Percentiles rank a stretch among this genome's conserved stretches.
Conservation (phyloP, 2,113 vertebrate species). For the Zeus faber region DNA sequence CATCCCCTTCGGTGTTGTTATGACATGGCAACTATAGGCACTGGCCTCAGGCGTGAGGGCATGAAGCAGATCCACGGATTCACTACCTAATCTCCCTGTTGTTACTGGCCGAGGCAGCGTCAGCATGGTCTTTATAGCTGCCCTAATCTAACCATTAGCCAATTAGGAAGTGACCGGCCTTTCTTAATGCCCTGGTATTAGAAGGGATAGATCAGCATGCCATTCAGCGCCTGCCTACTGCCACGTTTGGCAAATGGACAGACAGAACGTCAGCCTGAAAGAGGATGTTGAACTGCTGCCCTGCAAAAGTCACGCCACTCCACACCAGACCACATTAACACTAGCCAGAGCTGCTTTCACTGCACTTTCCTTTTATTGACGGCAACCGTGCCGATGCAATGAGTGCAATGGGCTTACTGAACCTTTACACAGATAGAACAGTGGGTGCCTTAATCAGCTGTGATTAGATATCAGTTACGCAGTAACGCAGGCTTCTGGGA, state of each 20-base stretch:
- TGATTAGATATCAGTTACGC: constrained; percentile 49
- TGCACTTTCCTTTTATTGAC: constrained; percentile 46
- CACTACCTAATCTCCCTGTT: constrained; percentile 53
- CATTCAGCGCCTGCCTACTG: constrained; percentile 48
- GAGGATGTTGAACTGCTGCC: constrained; percentile 26
- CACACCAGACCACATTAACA: constrained; percentile 5
- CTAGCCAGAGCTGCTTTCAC: constrained; percentile 52
- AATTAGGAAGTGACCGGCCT: constrained; percentile 72
- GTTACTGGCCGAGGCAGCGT: constrained; percentile 51
- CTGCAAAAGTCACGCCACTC: neutral
- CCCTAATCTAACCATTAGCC: constrained; percentile 73
- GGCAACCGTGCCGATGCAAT: constrained; percentile 10
- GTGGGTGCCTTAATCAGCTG: constrained; percentile 46
- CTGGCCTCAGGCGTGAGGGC: constrained; percentile 9
- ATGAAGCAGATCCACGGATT: constrained; percentile 15
- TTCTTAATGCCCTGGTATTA: constrained; percentile 60
- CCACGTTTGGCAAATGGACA: constrained; percentile 32
- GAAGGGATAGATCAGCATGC: constrained; percentile 65
- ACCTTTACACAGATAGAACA: constrained; percentile 29
- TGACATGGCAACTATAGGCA: constrained; percentile 16
- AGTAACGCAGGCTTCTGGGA: constrained; percentile 35
- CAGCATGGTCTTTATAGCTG: constrained; percentile 66
- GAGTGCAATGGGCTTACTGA: constrained; percentile 30
- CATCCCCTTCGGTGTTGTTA: neutral
- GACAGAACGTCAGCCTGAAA: constrained; percentile 16